Percentiles rank a stretch among this genome's conserved stretches.
Conservation (phyloP, 1,140 invertebrate genomes). For the Procambarus virginalis region DNA sequence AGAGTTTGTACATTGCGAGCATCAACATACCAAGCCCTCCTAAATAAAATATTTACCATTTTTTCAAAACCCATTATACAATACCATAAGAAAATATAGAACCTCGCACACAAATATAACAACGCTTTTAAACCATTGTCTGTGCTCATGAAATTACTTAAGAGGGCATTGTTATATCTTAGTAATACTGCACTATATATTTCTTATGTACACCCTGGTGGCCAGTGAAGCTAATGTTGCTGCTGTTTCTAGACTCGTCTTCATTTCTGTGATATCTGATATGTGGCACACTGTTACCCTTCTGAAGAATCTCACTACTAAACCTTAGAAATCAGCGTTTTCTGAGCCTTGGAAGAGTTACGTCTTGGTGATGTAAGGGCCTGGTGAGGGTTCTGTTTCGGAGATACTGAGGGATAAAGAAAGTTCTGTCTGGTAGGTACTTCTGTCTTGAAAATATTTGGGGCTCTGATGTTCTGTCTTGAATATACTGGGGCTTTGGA, state of each 20-base stretch:
- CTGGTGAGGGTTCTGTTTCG: background rate
- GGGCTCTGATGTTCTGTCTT: background rate
- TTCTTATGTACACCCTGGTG: slow-evolving; percentile 69
- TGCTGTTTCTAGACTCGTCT: slow-evolving; percentile 41
- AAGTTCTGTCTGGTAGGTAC: background rate
- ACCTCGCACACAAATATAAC: slow-evolving; percentile 70
- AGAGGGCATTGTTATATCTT: slow-evolving; percentile 65
- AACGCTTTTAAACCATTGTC: slow-evolving; percentile 67
- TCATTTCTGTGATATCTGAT: slow-evolving; percentile 20
- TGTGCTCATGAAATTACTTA: slow-evolving; percentile 60
- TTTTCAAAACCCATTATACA: slow-evolving; percentile 61
- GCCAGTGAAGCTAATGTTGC: slow-evolving; percentile 60
- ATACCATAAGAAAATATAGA: slow-evolving; percentile 70
- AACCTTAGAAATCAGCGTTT: background rate
- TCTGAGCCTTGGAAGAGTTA: slow-evolving; percentile 17
- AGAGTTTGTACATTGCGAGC: slow-evolving; percentile 69
- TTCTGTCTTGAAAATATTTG: background rate
- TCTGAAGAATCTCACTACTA: slow-evolving; percentile 10
- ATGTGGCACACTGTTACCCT: slow-evolving; percentile 33
- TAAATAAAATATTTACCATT: slow-evolving; percentile 49
- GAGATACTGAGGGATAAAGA: background rate
- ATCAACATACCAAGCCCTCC: slow-evolving; percentile 68
- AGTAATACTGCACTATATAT: slow-evolving; percentile 70
- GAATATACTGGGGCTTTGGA: background rate
- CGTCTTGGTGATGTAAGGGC: background rate